Conservation (phyloP, 2,888 invertebrate species). For the Drosophila subsilvestris region DNA sequence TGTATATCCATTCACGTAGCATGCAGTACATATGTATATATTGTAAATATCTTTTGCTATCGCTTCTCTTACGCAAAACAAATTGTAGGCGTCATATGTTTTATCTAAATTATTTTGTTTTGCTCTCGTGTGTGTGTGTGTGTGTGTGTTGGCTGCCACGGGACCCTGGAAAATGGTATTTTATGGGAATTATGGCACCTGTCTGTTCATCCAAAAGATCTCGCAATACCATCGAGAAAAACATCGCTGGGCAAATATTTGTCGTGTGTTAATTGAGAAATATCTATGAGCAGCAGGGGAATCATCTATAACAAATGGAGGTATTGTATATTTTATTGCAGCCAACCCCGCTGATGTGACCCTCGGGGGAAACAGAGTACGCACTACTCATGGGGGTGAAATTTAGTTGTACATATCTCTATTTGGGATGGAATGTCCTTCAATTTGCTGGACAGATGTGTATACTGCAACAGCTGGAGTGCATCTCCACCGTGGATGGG, state of each 20-base stretch:
- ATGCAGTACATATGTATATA: conserved; percentile 4
- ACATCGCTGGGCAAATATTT: conserved; percentile 38
- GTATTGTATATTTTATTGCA: conserved; percentile 43
- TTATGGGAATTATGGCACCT: conserved; percentile 63
- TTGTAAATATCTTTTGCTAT: conserved; percentile 10
- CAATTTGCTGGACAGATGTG: conserved; percentile 8
- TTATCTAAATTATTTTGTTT: conserved; percentile 59
- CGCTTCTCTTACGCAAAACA: conserved; percentile 49
- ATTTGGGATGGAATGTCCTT: background rate
- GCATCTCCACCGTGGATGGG: background rate
- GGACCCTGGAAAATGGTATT: conserved; percentile 25
- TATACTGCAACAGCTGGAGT: background rate
- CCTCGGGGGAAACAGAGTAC: background rate
- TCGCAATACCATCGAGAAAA: background rate
- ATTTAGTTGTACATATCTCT: conserved; percentile 28
- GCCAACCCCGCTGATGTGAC: background rate
- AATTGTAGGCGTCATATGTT: conserved; percentile 63
- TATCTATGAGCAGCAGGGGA: conserved; percentile 48
- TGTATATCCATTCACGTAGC: background rate
- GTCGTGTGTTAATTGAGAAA: conserved; percentile 57
- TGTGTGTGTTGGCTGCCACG: conserved; percentile 22
- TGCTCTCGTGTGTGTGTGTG: conserved; percentile 26
- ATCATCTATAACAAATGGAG: conserved; percentile 8
- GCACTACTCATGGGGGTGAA: background rate
- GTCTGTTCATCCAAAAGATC: conserved; percentile 15